phyloP scores from a whole-genome alignment of 2,797 vertebrate species.

The Dendrocincla fuliginosa region DNA sequence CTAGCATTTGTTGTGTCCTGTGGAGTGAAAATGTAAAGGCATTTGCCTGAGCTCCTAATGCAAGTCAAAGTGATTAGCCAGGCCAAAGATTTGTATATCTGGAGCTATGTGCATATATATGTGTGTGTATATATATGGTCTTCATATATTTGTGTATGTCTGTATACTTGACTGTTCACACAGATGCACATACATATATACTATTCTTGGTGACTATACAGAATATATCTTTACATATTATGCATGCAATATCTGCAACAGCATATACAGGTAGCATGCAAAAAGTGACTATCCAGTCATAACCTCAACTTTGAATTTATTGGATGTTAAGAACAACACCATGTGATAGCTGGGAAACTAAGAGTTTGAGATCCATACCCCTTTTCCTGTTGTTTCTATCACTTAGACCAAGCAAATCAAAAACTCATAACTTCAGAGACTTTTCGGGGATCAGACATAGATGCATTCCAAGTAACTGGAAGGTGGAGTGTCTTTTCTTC shows the following conservation, averaged over 20 bases:
- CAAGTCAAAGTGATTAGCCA: not conserved
- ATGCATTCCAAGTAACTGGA: not conserved
- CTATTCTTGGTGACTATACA: not conserved
- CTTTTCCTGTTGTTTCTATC: not conserved
- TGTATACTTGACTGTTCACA: not conserved
- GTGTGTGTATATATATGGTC: not conserved
- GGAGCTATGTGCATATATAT: no score
- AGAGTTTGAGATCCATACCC: not conserved
- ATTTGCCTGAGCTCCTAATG: not conserved
- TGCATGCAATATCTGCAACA: not conserved
- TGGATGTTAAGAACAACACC: not conserved
- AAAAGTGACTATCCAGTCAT: not conserved
- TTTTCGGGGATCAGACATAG: not conserved
- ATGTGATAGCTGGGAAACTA: not conserved
- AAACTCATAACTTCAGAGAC: not conserved
- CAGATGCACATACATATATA: fast-evolving
- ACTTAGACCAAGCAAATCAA: not conserved
- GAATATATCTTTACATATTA: not conserved
- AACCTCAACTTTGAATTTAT: not conserved
- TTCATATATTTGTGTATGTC: not conserved
- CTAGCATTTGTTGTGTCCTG: not conserved
- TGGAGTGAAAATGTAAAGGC: not conserved
- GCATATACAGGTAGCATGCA: not conserved
- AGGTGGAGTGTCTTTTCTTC: no score
- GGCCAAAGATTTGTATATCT: not conserved